These are phyloP conservation scores for Dendrocincla fuliginosa DNA, from an alignment of 2,797 vertebrate genomes.

Conservation along the genomic window DNA sequence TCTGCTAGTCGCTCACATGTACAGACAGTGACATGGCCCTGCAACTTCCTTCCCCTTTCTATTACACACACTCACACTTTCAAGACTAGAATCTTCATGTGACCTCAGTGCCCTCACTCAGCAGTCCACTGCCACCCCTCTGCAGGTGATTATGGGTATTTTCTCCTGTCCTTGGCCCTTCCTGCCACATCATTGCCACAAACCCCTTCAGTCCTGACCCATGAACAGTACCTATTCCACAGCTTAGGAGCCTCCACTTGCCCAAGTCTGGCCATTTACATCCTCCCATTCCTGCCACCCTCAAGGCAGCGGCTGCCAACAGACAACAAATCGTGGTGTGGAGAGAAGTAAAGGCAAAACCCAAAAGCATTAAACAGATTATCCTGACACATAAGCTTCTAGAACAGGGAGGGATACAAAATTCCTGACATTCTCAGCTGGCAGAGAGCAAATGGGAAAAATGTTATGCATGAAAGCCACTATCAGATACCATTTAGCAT, in stretches of 20 bases:
- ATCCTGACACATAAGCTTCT: background rate
- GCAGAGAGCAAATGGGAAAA: constrained; percentile 56
- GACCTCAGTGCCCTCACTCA: accelerated
- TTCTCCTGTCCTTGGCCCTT: background rate
- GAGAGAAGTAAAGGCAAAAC: constrained; percentile 4
- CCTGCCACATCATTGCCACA: background rate
- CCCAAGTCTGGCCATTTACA: background rate
- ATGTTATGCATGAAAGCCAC: constrained; percentile 25
- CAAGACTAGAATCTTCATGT: background rate
- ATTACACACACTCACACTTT: background rate
- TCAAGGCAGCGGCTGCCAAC: background rate
- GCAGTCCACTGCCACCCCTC: background rate
- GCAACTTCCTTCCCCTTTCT: background rate
- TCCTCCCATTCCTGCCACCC: background rate
- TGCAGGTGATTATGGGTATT: background rate
- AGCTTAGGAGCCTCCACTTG: background rate
- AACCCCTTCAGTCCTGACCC: background rate
- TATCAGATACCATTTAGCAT: constrained; percentile 7
- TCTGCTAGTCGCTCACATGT: accelerated
- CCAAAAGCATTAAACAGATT: background rate
- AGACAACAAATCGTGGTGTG: background rate
- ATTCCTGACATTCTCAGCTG: constrained; percentile 71
- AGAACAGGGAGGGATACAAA: background rate
- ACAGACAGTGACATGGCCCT: accelerated
- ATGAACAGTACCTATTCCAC: background rate